A percentile compares a stretch with the other conserved stretches of the same genome.
Evolutionary conservation across 2,113 vertebrate genomes (phyloP).

Genomic region (Spea multiplicata): DNA sequence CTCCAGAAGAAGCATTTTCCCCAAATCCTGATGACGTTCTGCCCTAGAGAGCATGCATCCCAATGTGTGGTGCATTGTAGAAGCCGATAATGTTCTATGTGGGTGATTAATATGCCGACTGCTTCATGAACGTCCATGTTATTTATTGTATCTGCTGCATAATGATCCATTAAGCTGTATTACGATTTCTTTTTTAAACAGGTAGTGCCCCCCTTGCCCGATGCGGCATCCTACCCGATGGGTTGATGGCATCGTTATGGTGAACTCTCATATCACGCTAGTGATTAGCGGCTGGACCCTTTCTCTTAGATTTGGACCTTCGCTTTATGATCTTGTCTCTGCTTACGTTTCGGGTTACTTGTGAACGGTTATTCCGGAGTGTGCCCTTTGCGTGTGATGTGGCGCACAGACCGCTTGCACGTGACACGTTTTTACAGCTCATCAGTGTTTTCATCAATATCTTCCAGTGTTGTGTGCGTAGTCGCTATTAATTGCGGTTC

Average conservation of each 20-base stretch:
- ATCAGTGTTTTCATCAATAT: conserved; percentile 31
- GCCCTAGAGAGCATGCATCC: too few species aligned
- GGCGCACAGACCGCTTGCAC: conserved; percentile 2
- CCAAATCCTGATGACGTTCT: too few species aligned
- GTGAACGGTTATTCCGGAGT: neutral
- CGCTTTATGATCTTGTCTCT: neutral
- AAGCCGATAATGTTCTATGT: too few species aligned
- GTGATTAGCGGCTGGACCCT: neutral
- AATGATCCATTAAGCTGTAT: too few species aligned
- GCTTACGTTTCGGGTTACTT: neutral
- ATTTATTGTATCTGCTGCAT: too few species aligned
- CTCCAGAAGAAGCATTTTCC: too few species aligned
- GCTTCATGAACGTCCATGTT: too few species aligned
- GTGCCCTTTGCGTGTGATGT: conserved; percentile 10
- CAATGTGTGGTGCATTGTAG: too few species aligned
- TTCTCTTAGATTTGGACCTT: neutral
- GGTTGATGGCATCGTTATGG: neutral
- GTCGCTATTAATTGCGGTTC: neutral
- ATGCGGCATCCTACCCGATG: neutral
- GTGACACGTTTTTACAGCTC: conserved; percentile 21
- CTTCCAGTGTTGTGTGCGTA: neutral
- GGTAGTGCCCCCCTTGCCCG: too few species aligned
- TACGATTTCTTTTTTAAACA: too few species aligned
- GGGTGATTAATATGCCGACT: too few species aligned
- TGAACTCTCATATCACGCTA: neutral